Evolutionary conservation across 1,140 invertebrate species (phyloP).

Genomic region (Maniola jurtina): DNA sequence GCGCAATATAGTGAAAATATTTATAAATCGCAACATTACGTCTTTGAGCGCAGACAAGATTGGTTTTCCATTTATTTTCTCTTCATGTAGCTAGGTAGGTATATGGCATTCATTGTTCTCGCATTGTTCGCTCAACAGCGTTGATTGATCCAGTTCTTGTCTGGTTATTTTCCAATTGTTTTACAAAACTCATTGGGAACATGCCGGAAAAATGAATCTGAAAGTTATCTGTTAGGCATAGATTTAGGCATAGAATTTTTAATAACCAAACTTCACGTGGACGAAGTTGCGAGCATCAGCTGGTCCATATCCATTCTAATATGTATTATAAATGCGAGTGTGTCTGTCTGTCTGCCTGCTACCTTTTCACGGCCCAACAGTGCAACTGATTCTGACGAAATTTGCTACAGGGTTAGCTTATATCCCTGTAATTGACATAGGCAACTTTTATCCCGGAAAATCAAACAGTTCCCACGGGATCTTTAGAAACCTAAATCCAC

Average conservation of each 20-base stretch:
- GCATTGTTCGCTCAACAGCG: background rate
- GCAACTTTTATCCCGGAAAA: no score
- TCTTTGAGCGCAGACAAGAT: background rate
- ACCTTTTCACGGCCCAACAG: no score
- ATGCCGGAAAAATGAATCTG: background rate
- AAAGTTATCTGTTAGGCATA: background rate
- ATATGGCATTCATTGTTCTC: background rate
- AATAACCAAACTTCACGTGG: background rate
- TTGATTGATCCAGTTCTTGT: slow-evolving; percentile 1
- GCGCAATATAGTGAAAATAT: background rate
- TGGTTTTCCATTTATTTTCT: background rate
- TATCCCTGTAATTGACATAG: no score
- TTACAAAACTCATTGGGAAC: background rate
- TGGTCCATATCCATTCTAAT: no score
- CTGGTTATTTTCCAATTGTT: background rate
- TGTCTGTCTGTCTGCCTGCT: no score
- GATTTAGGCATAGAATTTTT: background rate
- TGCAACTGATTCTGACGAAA: no score
- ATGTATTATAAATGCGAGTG: no score
- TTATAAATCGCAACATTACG: background rate
- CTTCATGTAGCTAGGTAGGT: background rate
- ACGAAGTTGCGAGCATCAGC: no score
- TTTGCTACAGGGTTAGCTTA: no score
- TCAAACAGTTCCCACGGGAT: no score
- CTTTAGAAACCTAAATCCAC: no score